Base-by-base conservation (phyloP, 2,888 invertebrate species). In the Amiota minor region DNA sequence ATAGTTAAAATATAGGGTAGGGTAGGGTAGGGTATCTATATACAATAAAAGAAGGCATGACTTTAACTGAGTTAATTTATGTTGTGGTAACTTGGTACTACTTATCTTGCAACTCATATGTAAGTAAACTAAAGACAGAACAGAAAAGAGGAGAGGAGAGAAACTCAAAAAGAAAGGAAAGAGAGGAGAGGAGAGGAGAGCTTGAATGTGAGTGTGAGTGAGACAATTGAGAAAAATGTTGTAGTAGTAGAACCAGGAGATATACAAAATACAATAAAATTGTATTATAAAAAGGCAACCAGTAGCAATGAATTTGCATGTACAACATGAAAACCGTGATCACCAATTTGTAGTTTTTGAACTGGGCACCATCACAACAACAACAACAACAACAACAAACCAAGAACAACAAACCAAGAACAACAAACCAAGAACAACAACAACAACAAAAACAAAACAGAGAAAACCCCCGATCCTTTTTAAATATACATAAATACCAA, bases 291-390 rank as follows among this genome's bases (percentile, higher is more conserved):
- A 35, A 35, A 69, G 73, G 16, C 73, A 72, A 47, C 76, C 89
- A 88, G 89, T 89, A 89, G 89, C 89, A 88, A 88, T 83, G 86
- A 86, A 87, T 88, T 87, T 88, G 86, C 88, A 87, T 89, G 89
- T 89, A 84, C 81, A 87, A 89, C 89, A 89, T 86, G 88, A 88
- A 89, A 89, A 87, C 89, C 89, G 89, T 89, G 89, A 89, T 89
- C 89, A 87, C 86, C 89, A 89, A 89, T 89, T 89, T 89, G 89
- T 89, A 88, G 85, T 75, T 77, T 74, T 35, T 35, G 35, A 35
- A 35, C n/a, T 62, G 62, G n/a, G 11, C 35, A 55, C 23, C 35
- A 23, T 8, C 56, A 59, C 10, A 70, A 45, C 55, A 45, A 9
- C 11, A 47, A 55, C 2, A 70, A 14, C 14, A 61, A 49, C 49